Percentiles rank a stretch among this genome's conserved stretches.
Conservation (phyloP, 1,140 invertebrate genomes). For the Conus ventricosus region DNA sequence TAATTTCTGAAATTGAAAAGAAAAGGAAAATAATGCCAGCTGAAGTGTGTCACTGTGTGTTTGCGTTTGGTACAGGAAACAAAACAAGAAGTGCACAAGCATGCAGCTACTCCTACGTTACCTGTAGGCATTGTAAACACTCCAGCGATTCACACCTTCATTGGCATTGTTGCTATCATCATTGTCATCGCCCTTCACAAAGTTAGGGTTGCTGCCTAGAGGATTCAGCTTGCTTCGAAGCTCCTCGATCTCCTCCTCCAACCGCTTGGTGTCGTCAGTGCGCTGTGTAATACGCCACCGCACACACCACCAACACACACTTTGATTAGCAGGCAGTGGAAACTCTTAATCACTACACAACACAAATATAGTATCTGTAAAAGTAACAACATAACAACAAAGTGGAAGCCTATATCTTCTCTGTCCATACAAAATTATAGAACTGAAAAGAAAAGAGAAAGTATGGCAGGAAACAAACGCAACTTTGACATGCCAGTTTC, state of each 20-base stretch:
- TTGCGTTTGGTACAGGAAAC: slow-evolving; percentile 18
- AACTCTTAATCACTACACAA: neutral
- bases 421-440: too few relatives aligned
- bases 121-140: slow-evolving; percentile 69
- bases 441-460: too few relatives aligned
- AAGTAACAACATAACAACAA: too few relatives aligned
- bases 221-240: slow-evolving; percentile 61
- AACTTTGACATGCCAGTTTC: too few relatives aligned
- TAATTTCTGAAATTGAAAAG: too few relatives aligned
- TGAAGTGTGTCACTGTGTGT: neutral
- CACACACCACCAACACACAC: neutral
- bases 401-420: too few relatives aligned
- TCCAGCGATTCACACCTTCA: slow-evolving; percentile 65
- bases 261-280: slow-evolving; percentile 61
- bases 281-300: slow-evolving; percentile 45
- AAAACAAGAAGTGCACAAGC: slow-evolving; percentile 31
- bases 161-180: slow-evolving; percentile 41
- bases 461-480: too few relatives aligned
- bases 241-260: slow-evolving; percentile 64
- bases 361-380: neutral
- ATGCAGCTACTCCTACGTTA: slow-evolving; percentile 44
- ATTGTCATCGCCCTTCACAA: slow-evolving; percentile 60
- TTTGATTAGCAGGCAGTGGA: neutral
- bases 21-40: too few relatives aligned
- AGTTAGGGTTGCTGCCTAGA: slow-evolving; percentile 54